Percentiles rank a stretch among this genome's conserved stretches.
Conservation (phyloP, 2,113 vertebrate species). For the Scolopax mira region DNA sequence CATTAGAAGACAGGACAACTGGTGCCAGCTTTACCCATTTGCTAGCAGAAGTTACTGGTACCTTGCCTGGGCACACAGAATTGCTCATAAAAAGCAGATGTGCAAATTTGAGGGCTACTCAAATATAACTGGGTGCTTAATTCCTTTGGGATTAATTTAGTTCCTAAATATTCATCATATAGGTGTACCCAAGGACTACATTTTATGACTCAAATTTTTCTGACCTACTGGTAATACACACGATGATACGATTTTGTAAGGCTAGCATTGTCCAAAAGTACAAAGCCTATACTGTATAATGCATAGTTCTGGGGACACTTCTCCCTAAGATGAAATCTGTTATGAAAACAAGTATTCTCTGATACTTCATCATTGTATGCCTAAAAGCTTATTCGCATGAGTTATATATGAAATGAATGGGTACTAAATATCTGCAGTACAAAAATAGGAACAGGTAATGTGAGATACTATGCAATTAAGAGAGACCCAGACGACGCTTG, state of each 20-base stretch:
- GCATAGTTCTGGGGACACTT: rapidly evolving
- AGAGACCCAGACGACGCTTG: background rate
- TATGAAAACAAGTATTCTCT: background rate
- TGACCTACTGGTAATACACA: background rate
- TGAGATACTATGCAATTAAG: background rate
- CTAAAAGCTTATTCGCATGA: background rate
- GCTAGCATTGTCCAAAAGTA: background rate
- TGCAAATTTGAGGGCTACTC: background rate
- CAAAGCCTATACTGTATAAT: rapidly evolving
- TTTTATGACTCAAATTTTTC: background rate
- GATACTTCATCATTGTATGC: background rate
- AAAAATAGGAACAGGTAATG: background rate
- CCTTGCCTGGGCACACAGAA: background rate
- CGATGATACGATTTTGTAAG: background rate
- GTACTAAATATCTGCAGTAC: background rate
- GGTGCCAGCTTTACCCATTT: background rate
- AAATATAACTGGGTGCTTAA: background rate
- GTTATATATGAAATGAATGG: background rate
- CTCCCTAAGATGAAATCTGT: background rate
- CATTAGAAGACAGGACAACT: background rate
- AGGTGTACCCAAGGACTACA: background rate
- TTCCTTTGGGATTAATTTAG: background rate
- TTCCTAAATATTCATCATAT: background rate
- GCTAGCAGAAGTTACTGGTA: background rate
- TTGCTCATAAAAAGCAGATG: background rate